These are phyloP conservation scores for Petromus typicus DNA, from an alignment of 2,113 vertebrate genomes.

Conservation along the genomic window DNA sequence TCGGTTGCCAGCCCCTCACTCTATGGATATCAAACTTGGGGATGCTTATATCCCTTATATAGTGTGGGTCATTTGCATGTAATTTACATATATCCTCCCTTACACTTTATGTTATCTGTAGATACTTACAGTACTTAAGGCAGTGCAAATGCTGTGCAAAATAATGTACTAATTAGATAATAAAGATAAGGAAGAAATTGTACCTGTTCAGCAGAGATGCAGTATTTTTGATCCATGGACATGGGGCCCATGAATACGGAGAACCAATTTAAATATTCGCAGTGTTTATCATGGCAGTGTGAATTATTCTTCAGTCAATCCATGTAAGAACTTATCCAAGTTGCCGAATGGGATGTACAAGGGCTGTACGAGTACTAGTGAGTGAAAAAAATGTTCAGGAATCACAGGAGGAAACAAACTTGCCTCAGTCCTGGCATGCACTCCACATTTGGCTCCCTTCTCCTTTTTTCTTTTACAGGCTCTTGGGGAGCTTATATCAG, in stretches of 20 bases:
- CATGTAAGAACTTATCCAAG: not conserved
- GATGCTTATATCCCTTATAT: not conserved
- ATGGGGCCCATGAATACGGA: not conserved
- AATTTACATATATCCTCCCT: not conserved
- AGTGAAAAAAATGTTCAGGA: not conserved
- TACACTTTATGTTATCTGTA: not conserved
- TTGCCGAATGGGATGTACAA: not conserved
- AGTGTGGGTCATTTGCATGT: not conserved
- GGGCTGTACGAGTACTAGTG: not conserved
- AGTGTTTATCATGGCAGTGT: not conserved
- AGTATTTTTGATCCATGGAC: not conserved
- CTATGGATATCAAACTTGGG: no score
- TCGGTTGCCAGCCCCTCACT: not conserved
- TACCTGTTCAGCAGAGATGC: not conserved
- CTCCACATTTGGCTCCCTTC: conserved; percentile 38
- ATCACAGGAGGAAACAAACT: not conserved
- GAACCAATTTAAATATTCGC: not conserved
- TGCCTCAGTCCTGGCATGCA: not conserved
- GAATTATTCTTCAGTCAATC: not conserved
- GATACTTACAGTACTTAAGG: not conserved
- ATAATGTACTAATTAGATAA: not conserved
- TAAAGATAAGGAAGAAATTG: not conserved
- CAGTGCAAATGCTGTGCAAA: not conserved
- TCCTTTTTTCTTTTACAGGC: conserved; percentile 64
- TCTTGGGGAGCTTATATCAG: conserved; percentile 60